A percentile compares a stretch with the other conserved stretches of the same genome.
These are phyloP conservation scores for Oryzias curvinotus DNA, from an alignment of 2,113 vertebrate species.

Conservation along the genomic window DNA sequence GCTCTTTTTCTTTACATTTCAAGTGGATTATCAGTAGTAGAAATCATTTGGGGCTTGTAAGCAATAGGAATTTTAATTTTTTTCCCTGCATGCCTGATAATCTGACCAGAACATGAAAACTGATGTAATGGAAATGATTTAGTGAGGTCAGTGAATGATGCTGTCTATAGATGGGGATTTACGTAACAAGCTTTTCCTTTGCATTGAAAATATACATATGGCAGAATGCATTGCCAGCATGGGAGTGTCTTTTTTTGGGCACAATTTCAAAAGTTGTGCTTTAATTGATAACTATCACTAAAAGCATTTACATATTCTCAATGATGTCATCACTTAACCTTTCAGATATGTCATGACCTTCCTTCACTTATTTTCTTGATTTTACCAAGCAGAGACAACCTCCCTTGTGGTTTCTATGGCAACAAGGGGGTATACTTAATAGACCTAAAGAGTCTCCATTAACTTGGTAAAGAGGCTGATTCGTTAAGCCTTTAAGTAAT, in stretches of 20 bases:
- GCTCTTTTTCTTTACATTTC: slow-evolving; percentile 36
- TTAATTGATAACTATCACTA: not conserved
- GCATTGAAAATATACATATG: too few relatives aligned
- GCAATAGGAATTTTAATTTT: slow-evolving; percentile 57
- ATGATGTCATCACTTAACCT: not conserved
- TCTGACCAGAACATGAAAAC: slow-evolving; percentile 35
- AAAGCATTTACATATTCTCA: slow-evolving; percentile 1
- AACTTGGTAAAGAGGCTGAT: slow-evolving; percentile 65
- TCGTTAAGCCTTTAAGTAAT: slow-evolving; percentile 64
- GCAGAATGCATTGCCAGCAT: too few relatives aligned
- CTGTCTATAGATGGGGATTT: not conserved
- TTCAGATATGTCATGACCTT: slow-evolving; percentile 10
- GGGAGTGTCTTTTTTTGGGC: too few relatives aligned
- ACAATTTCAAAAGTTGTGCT: not conserved
- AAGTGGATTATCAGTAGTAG: slow-evolving; percentile 52
- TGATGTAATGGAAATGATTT: slow-evolving; percentile 32
- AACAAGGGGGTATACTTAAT: slow-evolving; percentile 59
- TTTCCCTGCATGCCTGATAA: slow-evolving; percentile 46
- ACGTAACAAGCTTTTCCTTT: not conserved
- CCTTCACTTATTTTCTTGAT: slow-evolving; percentile 39
- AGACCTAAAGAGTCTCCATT: slow-evolving; percentile 67
- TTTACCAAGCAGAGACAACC: slow-evolving; percentile 42
- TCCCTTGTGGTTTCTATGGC: slow-evolving; percentile 67
- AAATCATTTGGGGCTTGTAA: slow-evolving; percentile 50
- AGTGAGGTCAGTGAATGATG: slow-evolving; percentile 8